Evolutionary conservation across 2,888 invertebrate species (phyloP), one percentile per base, ranked within the genome.

Genomic region (Megastigmus dorsalis): DNA sequence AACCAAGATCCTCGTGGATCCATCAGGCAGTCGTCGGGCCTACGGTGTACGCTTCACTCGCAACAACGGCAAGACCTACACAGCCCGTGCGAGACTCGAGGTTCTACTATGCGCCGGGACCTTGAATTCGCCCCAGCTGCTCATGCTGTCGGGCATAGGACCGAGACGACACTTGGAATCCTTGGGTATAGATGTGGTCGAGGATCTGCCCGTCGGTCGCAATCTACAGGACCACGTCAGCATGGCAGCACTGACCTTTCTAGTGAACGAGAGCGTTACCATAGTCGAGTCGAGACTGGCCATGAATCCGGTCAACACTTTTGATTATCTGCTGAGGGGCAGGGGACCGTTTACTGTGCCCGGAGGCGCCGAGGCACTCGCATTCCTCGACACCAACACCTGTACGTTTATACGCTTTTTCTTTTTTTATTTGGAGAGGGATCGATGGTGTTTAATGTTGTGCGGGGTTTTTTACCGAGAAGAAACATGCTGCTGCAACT

Each of bases 121-220:
- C 2, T 91, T 95, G 28, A 93, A 94, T 86, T 91, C 94, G 7
- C 94, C 95, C 0, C 94, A 95, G 84, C 83, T 96, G 3, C 88
- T 96, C 13, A 93, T 95, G 93, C 86, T 95, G 15, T 95, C 95
- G 1, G 96, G 96, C 2, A 90, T 95, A 5, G 94, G 94, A 0
- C 93, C 93, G 0, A 95, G 88, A 33, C 89, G 91, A 0, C 92
- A 94, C 82, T 88, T 95, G 4, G 81, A 87, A 20, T 88, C 91
- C 36, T 82, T 92, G 6, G 90, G 90, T 2, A 93, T 96, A 63
- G 85, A 90, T 0, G 90, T 93, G 1, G 82, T 94, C 38, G 89
- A 91, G 77, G 91, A 95, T 84, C 89, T 94, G 1, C 93, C 92
- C 1, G 95, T 96, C 0, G 96, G 96, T 7, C 91, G 92, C 82